phyloP scores from a whole-genome alignment of 2,797 vertebrate genomes.

The Myiotriccus ornatus region DNA sequence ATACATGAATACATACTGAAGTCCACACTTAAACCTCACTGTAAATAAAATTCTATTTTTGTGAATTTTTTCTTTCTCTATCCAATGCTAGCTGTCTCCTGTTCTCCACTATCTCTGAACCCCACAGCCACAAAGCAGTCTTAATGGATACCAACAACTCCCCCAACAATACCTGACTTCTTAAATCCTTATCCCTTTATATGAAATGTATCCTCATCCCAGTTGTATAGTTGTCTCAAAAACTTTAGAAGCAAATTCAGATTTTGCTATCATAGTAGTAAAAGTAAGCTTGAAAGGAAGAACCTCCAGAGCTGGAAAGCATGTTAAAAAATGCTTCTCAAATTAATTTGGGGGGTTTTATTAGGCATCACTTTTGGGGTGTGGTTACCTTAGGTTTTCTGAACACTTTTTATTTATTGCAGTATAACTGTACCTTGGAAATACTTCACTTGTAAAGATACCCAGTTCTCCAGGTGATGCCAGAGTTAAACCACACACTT shows the following conservation, averaged over 20 bases:
- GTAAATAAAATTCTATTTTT: neutral
- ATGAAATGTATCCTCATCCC: neutral
- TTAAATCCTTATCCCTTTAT: neutral
- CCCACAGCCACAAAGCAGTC: neutral
- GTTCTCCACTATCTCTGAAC: neutral
- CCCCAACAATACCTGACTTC: neutral
- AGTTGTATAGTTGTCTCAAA: neutral
- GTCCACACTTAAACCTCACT: neutral
- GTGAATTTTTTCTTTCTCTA: neutral
- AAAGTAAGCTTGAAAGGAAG: neutral
- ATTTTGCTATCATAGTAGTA: neutral
- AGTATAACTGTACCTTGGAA: neutral
- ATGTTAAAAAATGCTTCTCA: neutral
- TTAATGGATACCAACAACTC: neutral
- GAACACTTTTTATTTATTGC: neutral
- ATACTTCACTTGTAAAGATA: neutral
- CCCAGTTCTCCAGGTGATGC: neutral
- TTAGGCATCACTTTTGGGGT: fast-evolving
- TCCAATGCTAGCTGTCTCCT: neutral
- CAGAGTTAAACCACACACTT: neutral
- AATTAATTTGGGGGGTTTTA: neutral
- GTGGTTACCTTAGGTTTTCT: neutral
- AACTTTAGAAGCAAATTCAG: neutral
- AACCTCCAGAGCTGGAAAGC: neutral
- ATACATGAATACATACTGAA: neutral